A percentile compares a stretch with the other conserved stretches of the same genome.
These are phyloP conservation scores for Gracilinanus agilis DNA, from an alignment of 2,113 vertebrate species.

Conservation along the genomic window DNA sequence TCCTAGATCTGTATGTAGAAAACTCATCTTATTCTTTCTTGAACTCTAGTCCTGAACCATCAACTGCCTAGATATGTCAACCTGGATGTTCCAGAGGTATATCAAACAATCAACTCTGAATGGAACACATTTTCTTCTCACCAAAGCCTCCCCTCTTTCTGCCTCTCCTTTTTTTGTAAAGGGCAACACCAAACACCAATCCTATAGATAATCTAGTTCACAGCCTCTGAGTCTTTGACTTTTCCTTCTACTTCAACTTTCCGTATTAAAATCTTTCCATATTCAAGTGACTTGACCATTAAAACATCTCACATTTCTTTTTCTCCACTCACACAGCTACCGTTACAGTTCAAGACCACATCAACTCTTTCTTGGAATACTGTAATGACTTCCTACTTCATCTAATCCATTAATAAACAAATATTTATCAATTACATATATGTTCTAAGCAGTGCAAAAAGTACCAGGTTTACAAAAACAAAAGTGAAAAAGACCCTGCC, in stretches of 20 bases:
- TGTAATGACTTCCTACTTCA: neutral
- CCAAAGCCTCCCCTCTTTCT: no score
- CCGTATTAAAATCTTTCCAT: neutral
- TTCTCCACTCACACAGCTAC: neutral
- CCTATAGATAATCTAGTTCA: no score
- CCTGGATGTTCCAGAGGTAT: no score
- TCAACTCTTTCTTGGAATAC: neutral
- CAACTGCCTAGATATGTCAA: no score
- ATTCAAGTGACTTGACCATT: neutral
- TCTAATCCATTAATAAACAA: neutral
- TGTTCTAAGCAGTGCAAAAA: neutral
- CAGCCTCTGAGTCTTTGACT: neutral
- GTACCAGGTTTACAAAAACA: neutral
- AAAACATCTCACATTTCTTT: neutral
- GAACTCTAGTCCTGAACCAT: no score
- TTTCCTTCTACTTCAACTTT: neutral
- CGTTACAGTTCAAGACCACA: neutral
- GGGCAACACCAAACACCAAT: no score
- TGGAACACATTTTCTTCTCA: no score
- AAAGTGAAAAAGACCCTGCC: neutral
- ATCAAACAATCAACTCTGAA: no score
- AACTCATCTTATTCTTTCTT: no score
- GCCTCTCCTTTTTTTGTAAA: no score
- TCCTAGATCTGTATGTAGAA: no score
- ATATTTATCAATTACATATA: neutral